These are phyloP conservation scores for Nephrotoma flavescens DNA, from an alignment of 2,888 invertebrate species.

Conservation along the genomic window DNA sequence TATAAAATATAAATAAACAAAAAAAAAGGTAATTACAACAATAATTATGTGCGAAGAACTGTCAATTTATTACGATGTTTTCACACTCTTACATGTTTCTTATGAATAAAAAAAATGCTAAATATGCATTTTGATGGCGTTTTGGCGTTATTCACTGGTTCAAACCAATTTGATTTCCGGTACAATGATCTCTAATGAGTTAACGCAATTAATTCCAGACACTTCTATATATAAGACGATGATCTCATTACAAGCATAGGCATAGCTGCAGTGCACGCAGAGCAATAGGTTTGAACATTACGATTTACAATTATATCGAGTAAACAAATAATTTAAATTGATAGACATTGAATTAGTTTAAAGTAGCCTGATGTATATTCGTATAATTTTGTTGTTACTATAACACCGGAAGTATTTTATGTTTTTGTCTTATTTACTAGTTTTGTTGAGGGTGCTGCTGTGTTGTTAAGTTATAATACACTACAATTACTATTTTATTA, in stretches of 20 bases:
- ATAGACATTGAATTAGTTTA: background rate
- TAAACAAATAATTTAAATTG: background rate
- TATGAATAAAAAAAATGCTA: too few species aligned
- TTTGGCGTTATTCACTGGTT: too few species aligned
- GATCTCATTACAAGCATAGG: background rate
- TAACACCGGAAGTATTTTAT: background rate
- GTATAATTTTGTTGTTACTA: background rate
- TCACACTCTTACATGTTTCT: too few species aligned
- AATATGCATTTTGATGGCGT: too few species aligned
- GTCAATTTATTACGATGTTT: too few species aligned
- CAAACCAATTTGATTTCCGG: background rate
- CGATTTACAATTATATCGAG: background rate
- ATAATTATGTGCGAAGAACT: too few species aligned
- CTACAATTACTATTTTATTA: background rate
- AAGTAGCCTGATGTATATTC: background rate
- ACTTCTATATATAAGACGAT: background rate
- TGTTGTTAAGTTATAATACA: background rate
- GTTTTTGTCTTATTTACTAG: background rate
- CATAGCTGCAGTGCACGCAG: background rate
- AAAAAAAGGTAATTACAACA: too few species aligned
- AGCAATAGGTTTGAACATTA: background rate
- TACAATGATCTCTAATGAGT: background rate
- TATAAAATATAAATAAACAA: too few species aligned
- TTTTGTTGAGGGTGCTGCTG: background rate
- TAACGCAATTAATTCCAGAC: background rate